Conservation (phyloP, 92 coral and sea anemone genomes). For the Phymanthus crucifer region DNA sequence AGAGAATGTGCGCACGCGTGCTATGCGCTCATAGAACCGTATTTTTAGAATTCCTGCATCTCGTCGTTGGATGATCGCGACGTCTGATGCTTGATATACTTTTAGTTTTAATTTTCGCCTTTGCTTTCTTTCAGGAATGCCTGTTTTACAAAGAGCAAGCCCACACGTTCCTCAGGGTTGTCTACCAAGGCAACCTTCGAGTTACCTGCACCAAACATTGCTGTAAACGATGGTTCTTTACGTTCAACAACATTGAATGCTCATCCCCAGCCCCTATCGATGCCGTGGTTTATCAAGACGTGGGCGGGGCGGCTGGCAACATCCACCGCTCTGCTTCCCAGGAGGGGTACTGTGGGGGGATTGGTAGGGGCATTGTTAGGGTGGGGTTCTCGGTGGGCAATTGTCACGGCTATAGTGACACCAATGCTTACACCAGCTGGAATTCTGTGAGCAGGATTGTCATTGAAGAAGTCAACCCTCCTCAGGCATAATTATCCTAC, state of each 20-base stretch:
- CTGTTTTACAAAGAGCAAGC: slow-evolving; percentile 6
- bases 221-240: slow-evolving; percentile 37
- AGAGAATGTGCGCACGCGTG: no score
- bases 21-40: no score
- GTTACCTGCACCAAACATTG: not conserved
- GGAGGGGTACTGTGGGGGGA: slow-evolving; percentile 61
- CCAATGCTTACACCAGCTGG: slow-evolving; percentile 61
- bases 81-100: no score
- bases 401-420: not conserved
- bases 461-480: slow-evolving; percentile 64
- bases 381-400: slow-evolving; percentile 54
- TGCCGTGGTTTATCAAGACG: slow-evolving; percentile 34
- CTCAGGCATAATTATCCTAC: not conserved
- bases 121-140: slow-evolving; percentile 18
- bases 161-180: slow-evolving; percentile 9
- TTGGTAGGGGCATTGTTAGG: slow-evolving; percentile 39
- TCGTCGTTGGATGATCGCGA: no score
- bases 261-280: slow-evolving; percentile 31
- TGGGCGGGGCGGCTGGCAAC: not conserved
- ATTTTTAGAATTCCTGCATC: no score
- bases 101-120: no score
- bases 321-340: slow-evolving; percentile 51
- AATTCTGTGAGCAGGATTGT: slow-evolving; percentile 53
- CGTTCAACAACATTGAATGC: slow-evolving; percentile 18
- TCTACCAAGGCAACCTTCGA: slow-evolving; percentile 17